Base-by-base conservation (phyloP, 2,888 invertebrate species). In the Drosophila anomelani region DNA sequence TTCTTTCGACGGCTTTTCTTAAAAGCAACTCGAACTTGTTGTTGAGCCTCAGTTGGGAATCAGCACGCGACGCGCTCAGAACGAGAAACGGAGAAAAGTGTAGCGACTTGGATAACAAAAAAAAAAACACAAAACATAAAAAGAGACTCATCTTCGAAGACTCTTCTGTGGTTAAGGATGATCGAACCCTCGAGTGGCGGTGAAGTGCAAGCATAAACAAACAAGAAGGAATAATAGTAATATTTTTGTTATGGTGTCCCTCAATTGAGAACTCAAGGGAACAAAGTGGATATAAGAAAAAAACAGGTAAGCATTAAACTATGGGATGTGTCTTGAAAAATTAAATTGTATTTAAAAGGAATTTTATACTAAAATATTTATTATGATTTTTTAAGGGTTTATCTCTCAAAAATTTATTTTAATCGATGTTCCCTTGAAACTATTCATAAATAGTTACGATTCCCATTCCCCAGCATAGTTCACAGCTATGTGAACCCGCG, bases 41-140 rank as follows among this genome's bases (percentile, higher is more conserved):
- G n/a, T 71, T 44, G 68, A 43, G 36, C 66, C 53, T 85, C 88
- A 85, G 85, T 85, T 75, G 39, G 76, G 57, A 63, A 71, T 56
- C 76, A 80, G 77, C 89, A 85, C 85, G 85, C 85, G 85, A 77
- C 85, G 89, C 89, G 85, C 85, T 80, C 79, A 88, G 86, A 85
- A 85, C 88, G 72, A 61, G 47, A 56, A 56, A 46, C 34, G 34
- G 47, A 43, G 12, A 51, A 29, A 36, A 51, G 58, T 67, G 32
- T 68, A 67, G 61, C 44, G 39, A 49, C 56, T 41, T 47, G 38
- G 46, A 38, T 13, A 38, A 59, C 46, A 49, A 59, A 46, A 49
- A 29, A 51, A 51, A 9, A 26, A 44, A 47, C 20, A 67, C 34
- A 34, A 34, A 12, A 12, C 12, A 34, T 12, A 34, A 3, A 55